phyloP scores from a whole-genome alignment of 35 echinoderm and acorn worm species.

The Diadema setosum region DNA sequence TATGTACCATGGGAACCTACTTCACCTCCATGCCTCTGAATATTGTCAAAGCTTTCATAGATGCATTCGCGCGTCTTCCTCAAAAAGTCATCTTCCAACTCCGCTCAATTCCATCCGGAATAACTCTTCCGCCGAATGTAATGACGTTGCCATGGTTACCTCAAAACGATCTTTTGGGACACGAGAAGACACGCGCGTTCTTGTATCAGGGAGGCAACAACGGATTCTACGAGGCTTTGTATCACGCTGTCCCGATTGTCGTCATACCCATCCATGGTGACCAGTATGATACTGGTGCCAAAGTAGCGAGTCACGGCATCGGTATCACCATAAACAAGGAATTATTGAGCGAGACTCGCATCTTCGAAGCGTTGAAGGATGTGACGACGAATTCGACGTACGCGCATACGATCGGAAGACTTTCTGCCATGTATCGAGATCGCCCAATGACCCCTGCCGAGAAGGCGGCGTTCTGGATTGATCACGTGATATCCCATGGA shows the following conservation, averaged over 20 bases:
- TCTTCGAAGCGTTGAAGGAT: neutral
- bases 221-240: constrained; percentile 37
- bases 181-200: constrained; percentile 22
- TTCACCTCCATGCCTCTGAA: neutral
- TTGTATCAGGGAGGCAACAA: constrained; percentile 55
- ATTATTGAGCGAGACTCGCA: neutral
- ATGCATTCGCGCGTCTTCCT: neutral
- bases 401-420: neutral
- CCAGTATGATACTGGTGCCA: constrained; percentile 20
- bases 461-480: constrained; percentile 41
- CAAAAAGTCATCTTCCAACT: constrained; percentile 6
- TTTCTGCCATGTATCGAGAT: constrained; percentile 40
- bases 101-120: neutral
- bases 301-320: constrained; percentile 10
- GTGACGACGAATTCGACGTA: neutral
- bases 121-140: neutral
- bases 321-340: constrained; percentile 20
- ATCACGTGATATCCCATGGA: constrained; percentile 31
- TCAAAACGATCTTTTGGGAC: constrained; percentile 30
- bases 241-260: constrained; percentile 44
- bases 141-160: constrained; percentile 1
- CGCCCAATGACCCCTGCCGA: neutral
- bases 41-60: neutral
- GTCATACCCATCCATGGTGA: constrained; percentile 53
- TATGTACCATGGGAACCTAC: constrained; percentile 14